phyloP scores from a whole-genome alignment of 2,888 invertebrate genomes.

The Cantharis nigra region DNA sequence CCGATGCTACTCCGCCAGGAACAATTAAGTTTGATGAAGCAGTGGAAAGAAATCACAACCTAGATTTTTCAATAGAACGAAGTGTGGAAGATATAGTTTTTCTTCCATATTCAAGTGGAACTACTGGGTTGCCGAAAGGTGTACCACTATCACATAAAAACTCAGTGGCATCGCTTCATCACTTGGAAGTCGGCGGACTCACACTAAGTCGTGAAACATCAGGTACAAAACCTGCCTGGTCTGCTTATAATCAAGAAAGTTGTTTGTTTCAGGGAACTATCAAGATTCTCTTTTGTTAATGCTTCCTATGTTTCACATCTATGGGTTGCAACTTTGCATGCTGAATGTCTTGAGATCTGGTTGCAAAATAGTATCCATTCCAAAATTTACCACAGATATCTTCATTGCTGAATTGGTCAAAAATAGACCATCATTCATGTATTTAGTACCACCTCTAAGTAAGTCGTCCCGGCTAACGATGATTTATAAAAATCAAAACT shows the following conservation, averaged over 20 bases:
- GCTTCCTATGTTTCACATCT: conserved; percentile 61
- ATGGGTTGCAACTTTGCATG: conserved; percentile 56
- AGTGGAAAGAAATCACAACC: conserved; percentile 50
- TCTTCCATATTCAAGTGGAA: conserved; percentile 80
- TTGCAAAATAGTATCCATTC: conserved; percentile 54
- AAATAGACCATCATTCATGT: conserved; percentile 44
- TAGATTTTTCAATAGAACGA: conserved; percentile 40
- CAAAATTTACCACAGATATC: conserved; percentile 40
- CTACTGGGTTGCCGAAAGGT: conserved; percentile 78
- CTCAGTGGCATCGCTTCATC: not conserved
- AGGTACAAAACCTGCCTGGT: not conserved
- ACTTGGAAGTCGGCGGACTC: not conserved
- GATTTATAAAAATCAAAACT: not conserved
- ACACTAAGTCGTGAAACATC: not conserved
- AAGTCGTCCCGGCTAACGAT: conserved; percentile 32
- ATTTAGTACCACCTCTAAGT: conserved; percentile 62
- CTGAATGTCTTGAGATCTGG: conserved; percentile 53
- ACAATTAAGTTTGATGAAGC: conserved; percentile 64
- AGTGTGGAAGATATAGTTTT: conserved; percentile 64
- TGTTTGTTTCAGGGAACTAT: conserved; percentile 32
- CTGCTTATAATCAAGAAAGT: not conserved
- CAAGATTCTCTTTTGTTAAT: conserved; percentile 49
- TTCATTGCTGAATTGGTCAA: conserved; percentile 35
- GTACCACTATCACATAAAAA: conserved; percentile 60
- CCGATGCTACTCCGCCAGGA: conserved; percentile 41